Conservation (phyloP, 2,888 invertebrate genomes). For the Tipula lateralis region DNA sequence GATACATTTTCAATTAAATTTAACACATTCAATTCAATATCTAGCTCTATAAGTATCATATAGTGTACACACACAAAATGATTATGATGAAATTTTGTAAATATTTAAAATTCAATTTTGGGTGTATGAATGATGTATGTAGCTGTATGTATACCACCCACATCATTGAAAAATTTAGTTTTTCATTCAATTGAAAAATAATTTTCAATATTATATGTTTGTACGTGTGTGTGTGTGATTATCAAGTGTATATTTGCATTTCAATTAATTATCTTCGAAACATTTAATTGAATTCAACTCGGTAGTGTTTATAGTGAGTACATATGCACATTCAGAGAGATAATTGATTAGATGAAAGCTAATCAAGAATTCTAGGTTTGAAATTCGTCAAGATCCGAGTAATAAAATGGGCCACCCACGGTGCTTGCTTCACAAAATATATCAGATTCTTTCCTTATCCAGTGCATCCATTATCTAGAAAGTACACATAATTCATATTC, state of each 20-base stretch:
- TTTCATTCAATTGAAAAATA: background rate
- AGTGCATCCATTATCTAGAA: too few relatives aligned
- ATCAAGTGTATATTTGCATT: background rate
- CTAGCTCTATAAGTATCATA: background rate
- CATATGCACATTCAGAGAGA: too few relatives aligned
- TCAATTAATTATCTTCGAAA: conserved; percentile 1
- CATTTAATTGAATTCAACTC: background rate
- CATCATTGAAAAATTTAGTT: background rate
- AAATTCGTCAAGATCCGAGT: too few relatives aligned
- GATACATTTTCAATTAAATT: background rate
- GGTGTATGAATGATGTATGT: too few relatives aligned
- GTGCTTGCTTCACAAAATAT: too few relatives aligned
- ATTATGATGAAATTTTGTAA: background rate
- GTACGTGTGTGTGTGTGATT: background rate
- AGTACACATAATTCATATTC: too few relatives aligned
- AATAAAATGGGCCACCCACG: too few relatives aligned
- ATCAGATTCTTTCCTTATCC: too few relatives aligned
- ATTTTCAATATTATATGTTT: background rate
- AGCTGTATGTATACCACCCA: background rate
- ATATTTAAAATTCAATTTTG: background rate
- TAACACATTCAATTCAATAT: background rate
- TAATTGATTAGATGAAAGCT: too few relatives aligned
- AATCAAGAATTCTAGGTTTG: too few relatives aligned
- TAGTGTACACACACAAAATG: background rate
- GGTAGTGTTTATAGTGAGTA: background rate